Evolutionary conservation across 2,888 invertebrate genomes (phyloP).

Genomic region (Meiosimyza decipiens): DNA sequence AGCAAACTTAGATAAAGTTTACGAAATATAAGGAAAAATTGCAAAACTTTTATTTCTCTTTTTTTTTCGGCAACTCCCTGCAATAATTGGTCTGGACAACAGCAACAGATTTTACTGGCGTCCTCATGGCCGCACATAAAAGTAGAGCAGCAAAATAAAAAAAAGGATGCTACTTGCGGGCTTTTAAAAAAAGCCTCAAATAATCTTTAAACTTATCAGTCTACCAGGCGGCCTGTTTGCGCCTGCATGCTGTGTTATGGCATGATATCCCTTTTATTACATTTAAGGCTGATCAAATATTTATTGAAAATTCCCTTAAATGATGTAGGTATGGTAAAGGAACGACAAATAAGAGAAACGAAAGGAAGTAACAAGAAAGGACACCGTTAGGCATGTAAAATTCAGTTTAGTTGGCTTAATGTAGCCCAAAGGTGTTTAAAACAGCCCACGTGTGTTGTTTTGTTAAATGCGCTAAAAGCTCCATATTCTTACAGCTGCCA

Average conservation of each 20-base stretch:
- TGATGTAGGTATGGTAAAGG: too few relatives aligned
- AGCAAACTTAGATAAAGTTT: too few relatives aligned
- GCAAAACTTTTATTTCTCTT: not conserved
- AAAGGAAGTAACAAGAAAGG: too few relatives aligned
- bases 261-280: conserved; percentile 16
- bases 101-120: conserved; percentile 17
- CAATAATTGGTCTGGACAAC: conserved; percentile 18
- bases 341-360: too few relatives aligned
- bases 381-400: too few relatives aligned
- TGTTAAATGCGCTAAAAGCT: not conserved
- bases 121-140: not conserved
- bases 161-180: not conserved
- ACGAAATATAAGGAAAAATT: not conserved
- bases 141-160: too few relatives aligned
- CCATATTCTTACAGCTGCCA: not conserved
- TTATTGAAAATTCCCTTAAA: not conserved
- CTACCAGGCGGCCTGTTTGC: not conserved
- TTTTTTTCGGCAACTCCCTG: not conserved
- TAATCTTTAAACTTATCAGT: conserved; percentile 7
- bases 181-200: conserved; percentile 8
- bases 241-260: not conserved
- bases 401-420: too few relatives aligned
- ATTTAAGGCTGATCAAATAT: conserved; percentile 24
- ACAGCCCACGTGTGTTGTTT: conserved; percentile 13
- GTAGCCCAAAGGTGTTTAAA: conserved; percentile 21